phyloP scores from a whole-genome alignment of 1,140 invertebrate species.

The Zaprionus nigranus region DNA sequence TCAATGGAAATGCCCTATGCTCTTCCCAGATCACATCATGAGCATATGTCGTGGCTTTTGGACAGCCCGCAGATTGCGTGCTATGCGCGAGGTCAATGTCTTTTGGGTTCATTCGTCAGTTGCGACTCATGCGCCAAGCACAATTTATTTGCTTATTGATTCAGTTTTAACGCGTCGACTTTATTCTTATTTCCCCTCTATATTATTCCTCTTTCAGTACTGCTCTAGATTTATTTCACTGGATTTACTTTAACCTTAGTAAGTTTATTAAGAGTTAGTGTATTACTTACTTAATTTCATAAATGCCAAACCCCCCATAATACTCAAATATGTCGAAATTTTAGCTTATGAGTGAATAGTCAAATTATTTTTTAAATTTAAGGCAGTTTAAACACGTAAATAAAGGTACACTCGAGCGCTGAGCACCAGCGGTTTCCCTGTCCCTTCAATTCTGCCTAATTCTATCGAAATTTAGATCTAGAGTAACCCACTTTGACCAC shows the following conservation, averaged over 20 bases:
- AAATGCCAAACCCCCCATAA: too few species aligned
- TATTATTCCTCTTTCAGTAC: neutral
- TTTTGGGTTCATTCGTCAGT: conserved; percentile 20
- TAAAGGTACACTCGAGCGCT: neutral
- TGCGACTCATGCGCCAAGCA: conserved; percentile 26
- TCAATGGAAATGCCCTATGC: conserved; percentile 5
- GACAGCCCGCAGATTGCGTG: conserved; percentile 44
- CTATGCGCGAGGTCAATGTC: conserved; percentile 60
- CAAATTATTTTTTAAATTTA: too few species aligned
- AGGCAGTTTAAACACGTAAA: too few species aligned
- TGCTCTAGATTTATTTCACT: too few species aligned
- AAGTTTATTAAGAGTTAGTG: too few species aligned
- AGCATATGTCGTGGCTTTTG: conserved; percentile 28
- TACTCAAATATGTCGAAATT: too few species aligned
- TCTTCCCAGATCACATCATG: conserved; percentile 19
- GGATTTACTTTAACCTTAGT: too few species aligned
- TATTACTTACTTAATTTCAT: too few species aligned
- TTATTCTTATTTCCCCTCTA: neutral
- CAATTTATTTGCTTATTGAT: conserved; percentile 8
- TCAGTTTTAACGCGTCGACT: neutral
- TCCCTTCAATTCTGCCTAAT: conserved; percentile 16
- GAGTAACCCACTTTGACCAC: conserved; percentile 40
- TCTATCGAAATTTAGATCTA: conserved; percentile 38
- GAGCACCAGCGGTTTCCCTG: neutral
- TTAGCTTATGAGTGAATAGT: too few species aligned